Percentiles rank a stretch among this genome's conserved stretches.
Conservation (phyloP, 2,888 invertebrate species). For the Teinopalpus imperialis region DNA sequence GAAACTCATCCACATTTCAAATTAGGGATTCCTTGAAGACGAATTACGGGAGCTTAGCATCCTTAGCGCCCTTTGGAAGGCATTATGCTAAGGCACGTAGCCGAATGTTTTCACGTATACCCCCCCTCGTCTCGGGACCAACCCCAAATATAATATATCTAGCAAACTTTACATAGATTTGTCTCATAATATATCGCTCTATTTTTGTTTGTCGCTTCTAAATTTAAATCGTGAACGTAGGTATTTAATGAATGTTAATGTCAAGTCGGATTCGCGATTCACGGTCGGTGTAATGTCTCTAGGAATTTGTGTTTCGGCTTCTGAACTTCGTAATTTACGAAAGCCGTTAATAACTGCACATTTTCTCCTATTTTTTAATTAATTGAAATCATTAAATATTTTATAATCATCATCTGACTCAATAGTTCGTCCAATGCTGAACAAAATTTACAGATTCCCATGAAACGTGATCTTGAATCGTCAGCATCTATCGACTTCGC, state of each 20-base stretch:
- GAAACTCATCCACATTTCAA: constrained; percentile 76
- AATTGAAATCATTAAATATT: too few species aligned
- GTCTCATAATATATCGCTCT: constrained; percentile 81
- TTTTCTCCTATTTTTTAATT: too few species aligned
- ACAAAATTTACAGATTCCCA: too few species aligned
- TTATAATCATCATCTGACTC: too few species aligned
- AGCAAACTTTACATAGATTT: constrained; percentile 82
- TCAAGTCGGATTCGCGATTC: constrained; percentile 59
- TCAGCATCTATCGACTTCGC: too few species aligned
- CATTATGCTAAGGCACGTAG: constrained; percentile 80
- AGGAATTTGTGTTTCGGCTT: constrained; percentile 43
- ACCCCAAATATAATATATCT: constrained; percentile 81
- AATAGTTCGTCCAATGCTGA: too few species aligned
- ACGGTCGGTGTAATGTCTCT: constrained; percentile 58
- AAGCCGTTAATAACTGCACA: constrained; percentile 15
- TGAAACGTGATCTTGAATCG: too few species aligned
- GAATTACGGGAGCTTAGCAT: constrained; percentile 75
- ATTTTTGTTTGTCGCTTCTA: constrained; percentile 76
- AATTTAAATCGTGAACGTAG: constrained; percentile 68
- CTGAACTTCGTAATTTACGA: constrained; percentile 26
- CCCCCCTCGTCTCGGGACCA: constrained; percentile 69
- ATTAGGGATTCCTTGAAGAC: constrained; percentile 80
- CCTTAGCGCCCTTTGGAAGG: constrained; percentile 68
- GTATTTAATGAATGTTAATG: constrained; percentile 79
- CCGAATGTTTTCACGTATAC: constrained; percentile 77